Evolutionary conservation across 1,140 invertebrate genomes (phyloP), one percentile per base, ranked within the genome.

Genomic region (Diorhabda elongata): DNA sequence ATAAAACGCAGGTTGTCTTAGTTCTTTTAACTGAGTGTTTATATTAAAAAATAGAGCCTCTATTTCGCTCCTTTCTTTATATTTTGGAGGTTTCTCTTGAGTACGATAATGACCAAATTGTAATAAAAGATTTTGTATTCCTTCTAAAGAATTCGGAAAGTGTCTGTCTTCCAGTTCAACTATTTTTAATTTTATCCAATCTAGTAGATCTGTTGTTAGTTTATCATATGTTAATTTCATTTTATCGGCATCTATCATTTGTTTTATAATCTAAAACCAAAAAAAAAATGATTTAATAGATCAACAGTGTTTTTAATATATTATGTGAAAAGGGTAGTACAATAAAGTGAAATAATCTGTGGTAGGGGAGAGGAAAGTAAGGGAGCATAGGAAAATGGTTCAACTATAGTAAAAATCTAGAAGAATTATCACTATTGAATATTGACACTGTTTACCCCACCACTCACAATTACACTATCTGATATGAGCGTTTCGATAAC

Each of bases 81-180:
- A 99, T 88, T 98, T 99, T 66, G 96, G 96, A 8, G 97, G 97
- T 84, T 99, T 99, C 81, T 99, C 97, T 41, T 96, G 88, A 0
- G 96, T 98, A 74, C 97, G 86, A 82, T 99, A 99, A 76, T 96
- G 90, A 80, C 98, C 98, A 83, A 99, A 99, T 44, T 88, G 84
- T 8, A 94, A 81, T 65, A 98, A 83, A 79, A 98, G 89, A 60
- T 91, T 89, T 83, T 98, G 96, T 73, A 99, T 98, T 61, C 94
- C 96, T 79, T 98, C 95, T 59, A 99, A 82, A 2, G 93, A 92
- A 83, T 99, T 99, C n/a, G 97, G 96, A 77, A 99, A 96, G 66
- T 92, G 87, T 4, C 95, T 85, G 77, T 92, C 90, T 79, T 96
- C 91, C 56, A 99, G 82, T 78, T 93, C 88, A 7, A 84, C 80